Evolutionary conservation across 1,140 invertebrate genomes (phyloP).

Genomic region (Apis mellifera): Amel_HAv3.1 CM009931.2:17202501-17203000

Average conservation of each 20-base stretch:
- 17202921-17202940: conserved; percentile 1
- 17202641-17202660: no score
- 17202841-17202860: conserved; percentile 48
- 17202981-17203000: no score
- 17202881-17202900: conserved; percentile 36
- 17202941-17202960: background rate
- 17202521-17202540: no score
- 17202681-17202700: background rate
- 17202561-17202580: no score
- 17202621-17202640: no score
- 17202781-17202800: conserved; percentile 46
- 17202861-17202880: conserved; percentile 31
- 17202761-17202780: conserved; percentile 48
- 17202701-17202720: conserved; percentile 18
- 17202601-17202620: no score
- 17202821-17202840: conserved; percentile 26
- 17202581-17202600: no score
- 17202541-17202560: no score
- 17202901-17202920: conserved; percentile 37
- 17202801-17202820: conserved; percentile 48
- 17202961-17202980: background rate
- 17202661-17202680: background rate
- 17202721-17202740: conserved; percentile 38
- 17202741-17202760: conserved; percentile 31
- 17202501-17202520: no score